A percentile compares a stretch with the other conserved stretches of the same genome.
phyloP scores from a whole-genome alignment of 2,113 vertebrate species.

The Ifrita kowaldi region DNA sequence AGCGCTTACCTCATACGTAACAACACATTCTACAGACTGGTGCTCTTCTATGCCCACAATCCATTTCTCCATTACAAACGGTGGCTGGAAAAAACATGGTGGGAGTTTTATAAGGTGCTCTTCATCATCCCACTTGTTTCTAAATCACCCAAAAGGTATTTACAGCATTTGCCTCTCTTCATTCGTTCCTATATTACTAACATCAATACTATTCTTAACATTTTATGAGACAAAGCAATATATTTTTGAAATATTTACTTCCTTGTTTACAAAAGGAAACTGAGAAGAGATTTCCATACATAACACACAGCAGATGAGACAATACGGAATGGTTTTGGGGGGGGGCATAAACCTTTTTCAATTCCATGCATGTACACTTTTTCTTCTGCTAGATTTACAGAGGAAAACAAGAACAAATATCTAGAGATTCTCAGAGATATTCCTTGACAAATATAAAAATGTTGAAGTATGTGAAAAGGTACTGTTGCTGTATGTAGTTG shows the following conservation, averaged over 20 bases:
- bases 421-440: background rate
- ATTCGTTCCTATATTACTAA: background rate
- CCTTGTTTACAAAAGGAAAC: background rate
- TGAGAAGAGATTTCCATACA: background rate
- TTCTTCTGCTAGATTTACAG: background rate
- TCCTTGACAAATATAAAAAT: background rate
- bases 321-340: background rate
- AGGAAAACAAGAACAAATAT: background rate
- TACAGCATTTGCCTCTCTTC: background rate
- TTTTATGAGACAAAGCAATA: background rate
- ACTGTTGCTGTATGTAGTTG: background rate
- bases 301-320: background rate
- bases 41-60: conserved; percentile 84
- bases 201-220: background rate
- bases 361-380: background rate
- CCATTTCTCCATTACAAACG: conserved; percentile 99
- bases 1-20: conserved; percentile 90
- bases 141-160: background rate
- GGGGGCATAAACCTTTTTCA: background rate
- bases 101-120: background rate
- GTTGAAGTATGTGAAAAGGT: background rate
- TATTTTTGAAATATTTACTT: background rate
- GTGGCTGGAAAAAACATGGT: conserved; percentile 81
- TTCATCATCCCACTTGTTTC: background rate
- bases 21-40: conserved; percentile 86